Evolutionary conservation across 64 coral and sea anemone species (phyloP).

Genomic region (Exaiptasia diaphana): DNA sequence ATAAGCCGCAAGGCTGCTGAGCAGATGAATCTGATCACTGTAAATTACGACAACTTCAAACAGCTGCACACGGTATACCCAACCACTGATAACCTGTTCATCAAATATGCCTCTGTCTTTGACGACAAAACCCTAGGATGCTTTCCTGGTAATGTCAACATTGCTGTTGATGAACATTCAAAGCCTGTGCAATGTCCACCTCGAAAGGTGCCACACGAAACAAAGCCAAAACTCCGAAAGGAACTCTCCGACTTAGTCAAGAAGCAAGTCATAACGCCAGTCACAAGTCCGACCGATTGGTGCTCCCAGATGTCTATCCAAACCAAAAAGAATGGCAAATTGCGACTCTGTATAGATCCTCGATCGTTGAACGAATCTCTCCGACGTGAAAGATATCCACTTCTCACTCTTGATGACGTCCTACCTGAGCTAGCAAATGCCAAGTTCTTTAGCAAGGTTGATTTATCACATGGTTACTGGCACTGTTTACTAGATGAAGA

Average conservation of each 20-base stretch:
- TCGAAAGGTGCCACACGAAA: neutral
- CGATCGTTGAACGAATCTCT: constrained; percentile 4
- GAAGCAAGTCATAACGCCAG: neutral
- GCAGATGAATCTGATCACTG: constrained; percentile 65
- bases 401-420: constrained; percentile 24
- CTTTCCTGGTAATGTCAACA: neutral
- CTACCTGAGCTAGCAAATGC: constrained; percentile 31
- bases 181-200: neutral
- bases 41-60: constrained; percentile 59
- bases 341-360: constrained; percentile 11
- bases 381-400: constrained; percentile 18
- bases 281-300: neutral
- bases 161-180: neutral
- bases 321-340: neutral
- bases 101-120: neutral
- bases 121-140: neutral
- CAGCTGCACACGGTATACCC: constrained; percentile 21
- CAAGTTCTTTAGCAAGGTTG: constrained; percentile 17
- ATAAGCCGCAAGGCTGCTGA: constrained; percentile 56
- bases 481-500: constrained; percentile 33
- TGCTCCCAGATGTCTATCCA: neutral
- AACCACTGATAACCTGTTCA: neutral
- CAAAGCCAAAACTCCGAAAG: neutral
- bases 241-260: neutral
- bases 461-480: constrained; percentile 20